Percentiles rank a stretch among this genome's conserved stretches.
phyloP scores from a whole-genome alignment of 2,888 invertebrate genomes.

The Ornithoptera priamus region DNA sequence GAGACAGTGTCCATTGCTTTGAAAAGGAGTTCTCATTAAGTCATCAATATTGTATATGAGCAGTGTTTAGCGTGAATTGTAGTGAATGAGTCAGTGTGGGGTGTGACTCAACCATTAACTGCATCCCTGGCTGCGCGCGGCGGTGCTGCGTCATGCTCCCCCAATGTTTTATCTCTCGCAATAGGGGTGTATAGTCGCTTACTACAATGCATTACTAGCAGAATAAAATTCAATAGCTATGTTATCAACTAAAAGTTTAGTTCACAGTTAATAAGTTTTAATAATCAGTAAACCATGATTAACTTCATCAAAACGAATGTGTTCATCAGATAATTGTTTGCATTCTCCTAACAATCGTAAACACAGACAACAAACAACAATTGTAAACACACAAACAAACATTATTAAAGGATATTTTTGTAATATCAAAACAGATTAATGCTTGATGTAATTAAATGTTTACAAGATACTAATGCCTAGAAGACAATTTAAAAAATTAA shows the following conservation, averaged over 20 bases:
- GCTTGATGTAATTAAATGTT: too few species aligned
- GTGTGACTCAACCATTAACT: conserved; percentile 40
- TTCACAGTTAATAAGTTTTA: not conserved
- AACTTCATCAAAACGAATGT: too few species aligned
- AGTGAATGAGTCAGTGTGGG: conserved; percentile 52
- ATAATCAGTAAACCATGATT: not conserved
- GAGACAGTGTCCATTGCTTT: conserved; percentile 30
- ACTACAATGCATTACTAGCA: not conserved
- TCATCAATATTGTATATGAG: conserved; percentile 48
- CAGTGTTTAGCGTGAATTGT: conserved; percentile 35
- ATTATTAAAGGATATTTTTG: too few species aligned
- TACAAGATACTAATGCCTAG: too few species aligned
- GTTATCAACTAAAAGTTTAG: not conserved
- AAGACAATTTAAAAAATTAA: too few species aligned
- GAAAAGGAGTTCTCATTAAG: conserved; percentile 55
- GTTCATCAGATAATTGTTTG: too few species aligned
- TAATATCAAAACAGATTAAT: too few species aligned
- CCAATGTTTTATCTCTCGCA: conserved; percentile 31
- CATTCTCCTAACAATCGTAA: too few species aligned
- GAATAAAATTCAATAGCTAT: not conserved
- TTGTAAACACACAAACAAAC: too few species aligned
- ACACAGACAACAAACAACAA: too few species aligned
- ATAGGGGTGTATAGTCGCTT: conserved; percentile 60
- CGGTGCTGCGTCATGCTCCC: conserved; percentile 37
- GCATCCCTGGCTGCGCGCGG: conserved; percentile 40